Evolutionary conservation across 1,140 invertebrate genomes (phyloP).

Genomic region (Drosophila teissieri): DNA sequence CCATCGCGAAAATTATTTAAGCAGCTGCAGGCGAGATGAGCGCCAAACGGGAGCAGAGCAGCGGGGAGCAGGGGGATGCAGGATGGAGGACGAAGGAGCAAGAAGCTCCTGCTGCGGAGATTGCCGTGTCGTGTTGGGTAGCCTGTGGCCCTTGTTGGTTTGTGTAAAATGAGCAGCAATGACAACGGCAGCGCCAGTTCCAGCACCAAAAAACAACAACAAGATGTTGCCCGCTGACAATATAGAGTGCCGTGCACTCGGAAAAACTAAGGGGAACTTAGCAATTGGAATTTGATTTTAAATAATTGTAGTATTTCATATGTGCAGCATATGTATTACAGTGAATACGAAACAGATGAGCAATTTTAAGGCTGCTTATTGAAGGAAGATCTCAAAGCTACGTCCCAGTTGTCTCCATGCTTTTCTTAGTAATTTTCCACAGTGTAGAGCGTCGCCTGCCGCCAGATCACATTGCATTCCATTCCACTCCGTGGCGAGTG

Average conservation of each 20-base stretch:
- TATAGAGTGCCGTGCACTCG: conserved; percentile 9
- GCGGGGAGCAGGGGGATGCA: neutral
- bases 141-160: conserved; percentile 66
- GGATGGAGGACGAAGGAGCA: neutral
- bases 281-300: no score
- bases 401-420: no score
- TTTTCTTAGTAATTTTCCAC: neutral
- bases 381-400: no score
- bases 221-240: conserved; percentile 32
- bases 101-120: conserved; percentile 20
- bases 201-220: conserved; percentile 33
- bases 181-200: conserved; percentile 48
- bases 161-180: conserved; percentile 72
- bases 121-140: conserved; percentile 43
- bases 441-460: conserved; percentile 19
- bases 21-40: conserved; percentile 53
- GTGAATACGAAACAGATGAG: no score
- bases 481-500: conserved; percentile 58
- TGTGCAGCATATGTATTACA: no score
- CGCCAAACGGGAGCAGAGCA: conserved; percentile 15
- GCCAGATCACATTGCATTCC: conserved; percentile 58
- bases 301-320: no score
- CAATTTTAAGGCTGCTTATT: no score
- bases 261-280: neutral
- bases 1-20: conserved; percentile 75